Evolutionary conservation across 2,888 invertebrate species (phyloP).

Genomic region (Nomada fabriciana): DNA sequence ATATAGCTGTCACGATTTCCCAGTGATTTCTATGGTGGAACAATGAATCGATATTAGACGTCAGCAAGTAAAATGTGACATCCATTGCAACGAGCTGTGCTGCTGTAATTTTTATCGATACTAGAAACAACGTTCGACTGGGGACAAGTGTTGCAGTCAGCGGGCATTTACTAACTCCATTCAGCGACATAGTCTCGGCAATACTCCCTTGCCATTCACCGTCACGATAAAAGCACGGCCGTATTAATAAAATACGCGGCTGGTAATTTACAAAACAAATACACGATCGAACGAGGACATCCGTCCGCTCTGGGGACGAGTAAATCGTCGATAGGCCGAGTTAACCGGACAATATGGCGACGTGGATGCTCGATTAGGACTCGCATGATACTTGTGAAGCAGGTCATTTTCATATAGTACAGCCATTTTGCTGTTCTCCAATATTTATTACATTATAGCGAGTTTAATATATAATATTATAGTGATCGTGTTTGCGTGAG

Average conservation of each 20-base stretch:
- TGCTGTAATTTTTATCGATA: conserved; percentile 22
- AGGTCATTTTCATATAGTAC: conserved; percentile 4
- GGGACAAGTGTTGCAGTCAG: background rate
- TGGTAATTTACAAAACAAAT: conserved; percentile 39
- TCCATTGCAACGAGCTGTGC: background rate
- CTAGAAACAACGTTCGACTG: conserved; percentile 14
- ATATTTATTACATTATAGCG: conserved; percentile 9
- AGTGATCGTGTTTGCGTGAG: background rate
- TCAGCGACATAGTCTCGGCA: background rate
- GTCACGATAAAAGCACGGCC: conserved; percentile 13
- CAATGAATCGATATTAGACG: too few species aligned
- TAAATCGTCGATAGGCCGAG: background rate
- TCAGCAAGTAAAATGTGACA: too few species aligned
- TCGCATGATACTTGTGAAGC: background rate
- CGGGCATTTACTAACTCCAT: conserved; percentile 18
- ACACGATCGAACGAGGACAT: conserved; percentile 5
- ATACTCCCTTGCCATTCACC: conserved; percentile 27
- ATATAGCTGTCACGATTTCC: too few species aligned
- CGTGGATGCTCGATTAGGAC: background rate
- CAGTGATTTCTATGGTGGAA: too few species aligned
- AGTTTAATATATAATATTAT: conserved; percentile 10
- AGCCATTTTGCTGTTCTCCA: background rate
- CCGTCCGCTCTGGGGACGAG: background rate
- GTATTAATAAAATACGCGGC: conserved; percentile 34
- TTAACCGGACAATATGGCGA: conserved; percentile 19